A percentile compares a stretch with the other conserved stretches of the same genome.
Evolutionary conservation across 2,797 vertebrate genomes (phyloP).

Genomic region (Ceyx erithaca): DNA sequence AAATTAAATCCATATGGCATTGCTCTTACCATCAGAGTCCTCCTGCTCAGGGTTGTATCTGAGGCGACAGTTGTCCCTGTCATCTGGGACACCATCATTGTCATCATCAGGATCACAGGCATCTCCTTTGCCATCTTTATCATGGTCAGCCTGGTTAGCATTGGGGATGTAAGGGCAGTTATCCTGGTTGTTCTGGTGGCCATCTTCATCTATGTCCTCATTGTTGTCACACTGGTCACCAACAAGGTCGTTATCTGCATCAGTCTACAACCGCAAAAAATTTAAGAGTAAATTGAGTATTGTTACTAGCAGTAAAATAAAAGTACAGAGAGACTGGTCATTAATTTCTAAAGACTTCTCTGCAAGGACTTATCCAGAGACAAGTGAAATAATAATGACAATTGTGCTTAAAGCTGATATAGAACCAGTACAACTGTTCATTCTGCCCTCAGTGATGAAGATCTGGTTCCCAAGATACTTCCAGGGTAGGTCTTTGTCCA

Average conservation of each 20-base stretch:
- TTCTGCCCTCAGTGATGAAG: neutral
- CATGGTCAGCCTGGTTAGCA: constrained; percentile 95
- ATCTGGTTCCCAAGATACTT: neutral
- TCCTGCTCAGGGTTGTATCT: constrained; percentile 90
- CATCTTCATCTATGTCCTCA: constrained; percentile 96
- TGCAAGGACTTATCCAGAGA: neutral
- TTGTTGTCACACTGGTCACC: constrained; percentile 97
- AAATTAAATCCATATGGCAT: neutral
- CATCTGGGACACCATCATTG: constrained; percentile 93
- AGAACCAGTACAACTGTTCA: neutral
- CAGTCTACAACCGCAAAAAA: constrained; percentile 76
- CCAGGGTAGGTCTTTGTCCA: neutral
- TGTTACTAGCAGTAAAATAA: neutral
- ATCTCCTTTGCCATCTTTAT: constrained; percentile 94
- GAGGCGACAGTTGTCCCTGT: constrained; percentile 95
- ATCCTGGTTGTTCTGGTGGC: constrained; percentile 97
- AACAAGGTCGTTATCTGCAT: constrained; percentile 93
- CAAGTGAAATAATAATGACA: neutral
- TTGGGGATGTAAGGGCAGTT: constrained; percentile 97
- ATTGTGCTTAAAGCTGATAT: fast-evolving
- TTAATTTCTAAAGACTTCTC: neutral
- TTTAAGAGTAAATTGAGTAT: neutral
- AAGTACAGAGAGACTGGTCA: neutral
- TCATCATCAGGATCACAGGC: constrained; percentile 96
- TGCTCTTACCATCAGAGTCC: constrained; percentile 88